Percentiles rank a stretch among this genome's conserved stretches.
Evolutionary conservation across 1,140 invertebrate species (phyloP).

Genomic region (Eupeodes corollae): DNA sequence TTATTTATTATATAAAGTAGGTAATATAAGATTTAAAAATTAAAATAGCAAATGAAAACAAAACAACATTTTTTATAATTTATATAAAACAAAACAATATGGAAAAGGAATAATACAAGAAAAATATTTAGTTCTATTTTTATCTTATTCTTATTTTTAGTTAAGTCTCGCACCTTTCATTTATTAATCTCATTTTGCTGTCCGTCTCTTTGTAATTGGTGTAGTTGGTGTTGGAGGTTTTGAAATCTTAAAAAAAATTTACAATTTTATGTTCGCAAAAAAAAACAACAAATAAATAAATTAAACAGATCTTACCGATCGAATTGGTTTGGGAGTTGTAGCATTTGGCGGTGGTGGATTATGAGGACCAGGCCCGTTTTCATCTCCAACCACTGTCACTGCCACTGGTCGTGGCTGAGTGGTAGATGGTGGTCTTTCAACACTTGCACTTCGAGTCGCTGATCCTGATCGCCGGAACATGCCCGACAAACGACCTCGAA

Average conservation of each 20-base stretch:
- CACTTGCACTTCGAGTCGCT: slow-evolving; percentile 29
- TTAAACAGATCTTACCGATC: slow-evolving; percentile 20
- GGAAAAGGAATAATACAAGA: no score
- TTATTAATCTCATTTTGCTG: slow-evolving; percentile 23
- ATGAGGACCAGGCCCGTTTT: slow-evolving; percentile 26
- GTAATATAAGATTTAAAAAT: no score
- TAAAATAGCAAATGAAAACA: no score
- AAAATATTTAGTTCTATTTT: no score
- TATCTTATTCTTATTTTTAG: no score
- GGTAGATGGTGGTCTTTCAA: slow-evolving; percentile 18
- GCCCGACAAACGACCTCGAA: slow-evolving; percentile 66
- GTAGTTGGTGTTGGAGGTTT: slow-evolving; percentile 32
- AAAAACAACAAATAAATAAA: slow-evolving; percentile 1
- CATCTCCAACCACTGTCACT: slow-evolving; percentile 29
- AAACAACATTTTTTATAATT: no score
- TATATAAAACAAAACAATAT: no score
- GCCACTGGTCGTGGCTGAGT: slow-evolving; percentile 27
- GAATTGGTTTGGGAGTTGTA: slow-evolving; percentile 28
- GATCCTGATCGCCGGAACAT: slow-evolving; percentile 59
- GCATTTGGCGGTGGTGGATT: slow-evolving; percentile 32
- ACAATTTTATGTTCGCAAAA: not conserved
- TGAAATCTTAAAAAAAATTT: slow-evolving; percentile 19
- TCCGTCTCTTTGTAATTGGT: slow-evolving; percentile 26
- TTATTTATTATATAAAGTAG: no score
- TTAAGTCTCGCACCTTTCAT: no score